Evolutionary conservation across 2,113 vertebrate genomes (phyloP), one percentile per base, ranked within the genome.

Genomic region (Anas platyrhynchos): DNA sequence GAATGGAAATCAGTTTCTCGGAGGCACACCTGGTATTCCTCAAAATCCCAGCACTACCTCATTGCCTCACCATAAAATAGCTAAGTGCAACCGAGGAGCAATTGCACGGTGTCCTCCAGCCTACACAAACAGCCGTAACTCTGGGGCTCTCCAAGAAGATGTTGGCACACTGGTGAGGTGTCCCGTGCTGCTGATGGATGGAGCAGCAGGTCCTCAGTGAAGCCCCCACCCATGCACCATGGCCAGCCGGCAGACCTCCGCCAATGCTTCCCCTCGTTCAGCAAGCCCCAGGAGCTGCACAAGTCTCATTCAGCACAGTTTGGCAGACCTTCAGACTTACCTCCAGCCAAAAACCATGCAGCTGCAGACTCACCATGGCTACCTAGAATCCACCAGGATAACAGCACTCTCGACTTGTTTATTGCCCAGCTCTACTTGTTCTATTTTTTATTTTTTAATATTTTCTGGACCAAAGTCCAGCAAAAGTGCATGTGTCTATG

Each of bases 291-390:
- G 86, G 93, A 91, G 93, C 89, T 85, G 89, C 0, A 1, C 43
- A 81, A 67, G 84, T 18, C 76, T 88, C 1, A 3, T 41, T 74
- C 94, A 27, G 80, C 5, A 0, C 61, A 0, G 3, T 6, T 48
- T 94, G 96, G 94, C 93, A 90, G 66, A 46, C 34, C 92, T 69
- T 88, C 91, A 86, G 80, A 66, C 73, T 85, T 88, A 91, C 41
- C 10, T 5, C 38, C 68, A 26, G 94, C 92, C 95, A 92, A 69
- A 73, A 95, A 89, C 23, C 22, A 9, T 75, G 91, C 89, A 7
- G 31, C 81, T 91, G 83, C 88, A 93, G 80, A 27, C 96, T 96
- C 65, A 73, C 94, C 79, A 41, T 8, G 0, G 36, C 96, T 88
- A 52, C 96, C 61, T 91, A 23, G 31, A 55, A n/a, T 62, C 48